Evolutionary conservation across 2,888 invertebrate species (phyloP).

Genomic region (Morpho achilles): DNA sequence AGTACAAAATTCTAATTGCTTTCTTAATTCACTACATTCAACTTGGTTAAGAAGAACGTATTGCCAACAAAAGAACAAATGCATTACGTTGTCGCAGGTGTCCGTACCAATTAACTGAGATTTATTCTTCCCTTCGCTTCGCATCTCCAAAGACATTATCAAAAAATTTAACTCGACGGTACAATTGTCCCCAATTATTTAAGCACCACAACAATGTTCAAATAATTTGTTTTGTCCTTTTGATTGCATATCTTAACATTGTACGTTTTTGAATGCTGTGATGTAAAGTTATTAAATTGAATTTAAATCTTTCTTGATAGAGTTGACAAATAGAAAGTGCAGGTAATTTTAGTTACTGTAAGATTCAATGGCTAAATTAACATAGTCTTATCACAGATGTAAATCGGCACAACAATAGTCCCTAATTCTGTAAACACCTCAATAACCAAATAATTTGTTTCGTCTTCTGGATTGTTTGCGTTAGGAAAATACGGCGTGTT

Average conservation of each 20-base stretch:
- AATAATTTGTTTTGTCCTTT: slow-evolving; percentile 69
- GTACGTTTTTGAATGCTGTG: too few relatives aligned
- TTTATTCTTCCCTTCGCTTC: slow-evolving; percentile 66
- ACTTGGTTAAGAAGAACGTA: slow-evolving; percentile 51
- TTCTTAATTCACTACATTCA: slow-evolving; percentile 58
- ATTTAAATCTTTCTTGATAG: too few relatives aligned
- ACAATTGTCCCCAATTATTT: slow-evolving; percentile 74
- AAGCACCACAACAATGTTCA: slow-evolving; percentile 69
- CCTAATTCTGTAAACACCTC: slow-evolving; percentile 74
- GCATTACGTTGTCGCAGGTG: slow-evolving; percentile 69
- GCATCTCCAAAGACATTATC: slow-evolving; percentile 66
- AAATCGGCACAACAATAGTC: slow-evolving; percentile 68
- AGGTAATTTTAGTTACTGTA: too few relatives aligned
- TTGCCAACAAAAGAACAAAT: slow-evolving; percentile 59
- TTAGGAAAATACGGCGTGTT: slow-evolving; percentile 12
- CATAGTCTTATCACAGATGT: slow-evolving; percentile 68
- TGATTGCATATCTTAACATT: slow-evolving; percentile 38
- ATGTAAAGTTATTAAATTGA: too few relatives aligned
- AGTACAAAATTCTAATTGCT: slow-evolving; percentile 19
- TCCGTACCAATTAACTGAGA: slow-evolving; percentile 71
- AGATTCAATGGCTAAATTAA: too few relatives aligned
- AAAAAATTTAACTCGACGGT: slow-evolving; percentile 65
- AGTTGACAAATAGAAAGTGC: too few relatives aligned
- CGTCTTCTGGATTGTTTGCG: slow-evolving; percentile 37
- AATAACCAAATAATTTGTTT: slow-evolving; percentile 71